phyloP scores from a whole-genome alignment of 2,113 vertebrate genomes.

The Kryptolebias marmoratus region DNA sequence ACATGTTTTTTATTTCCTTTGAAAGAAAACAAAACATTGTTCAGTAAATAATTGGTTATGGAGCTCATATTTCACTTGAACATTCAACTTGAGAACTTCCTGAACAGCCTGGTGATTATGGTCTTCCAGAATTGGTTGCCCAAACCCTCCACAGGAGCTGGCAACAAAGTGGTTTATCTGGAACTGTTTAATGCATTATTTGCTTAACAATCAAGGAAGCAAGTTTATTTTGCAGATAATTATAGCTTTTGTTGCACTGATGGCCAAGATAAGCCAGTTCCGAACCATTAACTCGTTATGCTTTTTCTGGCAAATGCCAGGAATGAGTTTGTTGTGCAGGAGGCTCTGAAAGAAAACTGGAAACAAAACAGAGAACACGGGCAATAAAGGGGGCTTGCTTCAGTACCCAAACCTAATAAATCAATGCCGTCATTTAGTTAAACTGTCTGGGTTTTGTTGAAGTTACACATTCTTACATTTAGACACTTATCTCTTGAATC shows the following conservation, averaged over 20 bases:
- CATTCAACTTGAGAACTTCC: constrained; percentile 33
- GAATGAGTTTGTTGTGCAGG: constrained; percentile 31
- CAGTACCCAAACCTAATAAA: constrained; percentile 23
- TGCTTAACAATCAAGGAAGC: constrained; percentile 76
- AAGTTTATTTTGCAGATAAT: constrained; percentile 79
- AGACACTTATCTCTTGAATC: constrained; percentile 40
- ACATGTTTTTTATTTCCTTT: constrained; percentile 23
- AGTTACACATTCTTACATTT: constrained; percentile 10
- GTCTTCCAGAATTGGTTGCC: constrained; percentile 41
- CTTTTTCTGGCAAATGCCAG: constrained; percentile 71
- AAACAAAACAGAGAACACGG: constrained; percentile 29
- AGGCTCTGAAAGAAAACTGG: constrained; percentile 14
- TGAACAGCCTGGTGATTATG: constrained; percentile 39
- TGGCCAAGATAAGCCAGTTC: constrained; percentile 77
- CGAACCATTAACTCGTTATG: constrained; percentile 73
- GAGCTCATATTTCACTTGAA: constrained; percentile 52
- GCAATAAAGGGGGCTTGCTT: constrained; percentile 7
- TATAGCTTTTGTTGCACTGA: constrained; percentile 78
- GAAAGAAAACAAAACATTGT: constrained; percentile 41
- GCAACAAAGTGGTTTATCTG: constrained; percentile 66
- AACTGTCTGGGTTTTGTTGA: constrained; percentile 7
- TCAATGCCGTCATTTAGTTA: constrained; percentile 6
- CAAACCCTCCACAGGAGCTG: constrained; percentile 29
- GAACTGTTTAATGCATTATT: constrained; percentile 78
- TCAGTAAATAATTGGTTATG: constrained; percentile 54